These are phyloP conservation scores for Cenopis cana DNA, from an alignment of 2,888 invertebrate genomes.

Conservation along the genomic window DNA sequence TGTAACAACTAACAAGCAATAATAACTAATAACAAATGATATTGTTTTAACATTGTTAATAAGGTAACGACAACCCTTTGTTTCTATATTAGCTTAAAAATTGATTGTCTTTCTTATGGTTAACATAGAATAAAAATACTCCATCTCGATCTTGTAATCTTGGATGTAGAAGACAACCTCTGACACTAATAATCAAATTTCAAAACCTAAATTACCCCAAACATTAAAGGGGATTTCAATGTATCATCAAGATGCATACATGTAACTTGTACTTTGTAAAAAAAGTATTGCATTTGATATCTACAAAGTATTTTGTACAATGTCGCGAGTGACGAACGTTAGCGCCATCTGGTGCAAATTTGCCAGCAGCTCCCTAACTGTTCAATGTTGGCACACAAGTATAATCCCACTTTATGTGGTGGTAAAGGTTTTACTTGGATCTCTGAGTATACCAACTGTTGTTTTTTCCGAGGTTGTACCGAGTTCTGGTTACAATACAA, in stretches of 20 bases:
- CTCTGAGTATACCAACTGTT: background rate
- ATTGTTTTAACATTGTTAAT: no score
- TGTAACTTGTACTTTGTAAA: background rate
- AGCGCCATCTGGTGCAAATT: constrained; percentile 2
- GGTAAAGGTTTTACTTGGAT: background rate
- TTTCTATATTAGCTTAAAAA: no score
- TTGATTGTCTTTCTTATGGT: no score
- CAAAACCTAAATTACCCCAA: no score
- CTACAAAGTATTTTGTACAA: background rate
- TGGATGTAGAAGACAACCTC: no score
- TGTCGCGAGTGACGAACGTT: background rate
- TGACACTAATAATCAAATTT: no score
- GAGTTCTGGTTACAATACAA: background rate
- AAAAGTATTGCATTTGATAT: background rate
- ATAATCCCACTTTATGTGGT: background rate
- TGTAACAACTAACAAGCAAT: no score
- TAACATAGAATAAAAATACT: no score
- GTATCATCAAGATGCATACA: background rate
- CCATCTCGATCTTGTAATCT: no score
- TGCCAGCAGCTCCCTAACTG: background rate
- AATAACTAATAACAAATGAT: no score
- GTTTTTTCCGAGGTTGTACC: background rate
- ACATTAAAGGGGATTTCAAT: no score
- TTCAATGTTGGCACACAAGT: background rate
- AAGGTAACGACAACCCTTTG: no score